Percentiles rank a stretch among this genome's conserved stretches.
These are phyloP conservation scores for Calosoma granatense DNA, from an alignment of 1,140 invertebrate species.

Conservation along the genomic window DNA sequence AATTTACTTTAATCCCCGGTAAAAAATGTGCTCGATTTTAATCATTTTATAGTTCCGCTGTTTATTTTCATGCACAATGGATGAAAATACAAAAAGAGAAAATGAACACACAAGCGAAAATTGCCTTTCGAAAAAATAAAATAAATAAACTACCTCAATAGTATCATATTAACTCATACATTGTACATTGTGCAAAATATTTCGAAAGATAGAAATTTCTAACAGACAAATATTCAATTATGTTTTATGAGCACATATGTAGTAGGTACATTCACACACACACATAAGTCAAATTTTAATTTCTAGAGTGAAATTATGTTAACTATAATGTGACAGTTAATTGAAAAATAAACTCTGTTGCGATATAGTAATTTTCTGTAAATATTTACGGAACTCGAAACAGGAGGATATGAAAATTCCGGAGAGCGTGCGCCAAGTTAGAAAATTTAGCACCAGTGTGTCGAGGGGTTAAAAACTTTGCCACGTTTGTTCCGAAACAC, in stretches of 20 bases:
- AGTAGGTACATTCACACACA: too few species aligned
- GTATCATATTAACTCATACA: background rate
- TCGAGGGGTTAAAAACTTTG: background rate
- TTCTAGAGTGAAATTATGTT: background rate
- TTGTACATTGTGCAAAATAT: too few species aligned
- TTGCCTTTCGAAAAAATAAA: too few species aligned
- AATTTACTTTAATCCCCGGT: conserved; percentile 7
- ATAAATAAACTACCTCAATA: background rate
- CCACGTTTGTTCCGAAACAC: conserved; percentile 18
- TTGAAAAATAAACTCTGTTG: conserved; percentile 5
- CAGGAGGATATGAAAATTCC: conserved; percentile 2
- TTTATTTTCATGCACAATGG: background rate
- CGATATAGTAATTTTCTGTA: background rate
- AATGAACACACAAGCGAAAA: background rate
- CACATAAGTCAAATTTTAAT: too few species aligned
- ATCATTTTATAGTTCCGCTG: conserved; percentile 6
- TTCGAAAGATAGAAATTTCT: too few species aligned
- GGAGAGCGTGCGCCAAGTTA: background rate
- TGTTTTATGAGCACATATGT: too few species aligned
- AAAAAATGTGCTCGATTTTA: conserved; percentile 8
- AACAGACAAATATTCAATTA: too few species aligned
- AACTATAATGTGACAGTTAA: conserved; percentile 1
- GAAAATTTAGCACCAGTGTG: background rate
- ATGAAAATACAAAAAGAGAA: background rate
- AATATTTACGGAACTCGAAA: background rate